Conservation (phyloP, 2,888 invertebrate genomes). For the Thelaira solivaga region DNA sequence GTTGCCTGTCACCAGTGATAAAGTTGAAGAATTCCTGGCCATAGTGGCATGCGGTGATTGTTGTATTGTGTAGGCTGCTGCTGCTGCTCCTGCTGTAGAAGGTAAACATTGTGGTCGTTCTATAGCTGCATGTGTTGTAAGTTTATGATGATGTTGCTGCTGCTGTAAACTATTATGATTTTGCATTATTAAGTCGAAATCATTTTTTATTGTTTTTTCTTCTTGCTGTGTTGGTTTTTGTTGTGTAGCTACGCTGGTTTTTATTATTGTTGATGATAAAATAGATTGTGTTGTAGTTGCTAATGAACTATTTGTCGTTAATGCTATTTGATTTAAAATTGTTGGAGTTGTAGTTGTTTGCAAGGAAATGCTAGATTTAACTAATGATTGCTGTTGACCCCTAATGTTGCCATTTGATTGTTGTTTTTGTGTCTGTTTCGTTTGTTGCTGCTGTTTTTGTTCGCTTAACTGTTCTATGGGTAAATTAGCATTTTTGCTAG, state of each 20-base stretch:
- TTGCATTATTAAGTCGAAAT: slow-evolving; percentile 48
- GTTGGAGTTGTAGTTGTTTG: slow-evolving; percentile 37
- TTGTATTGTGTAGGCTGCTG: slow-evolving; percentile 59
- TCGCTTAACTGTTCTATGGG: slow-evolving; percentile 60
- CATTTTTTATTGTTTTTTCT: slow-evolving; percentile 37
- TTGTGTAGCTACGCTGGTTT: slow-evolving; percentile 34
- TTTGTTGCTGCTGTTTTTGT: slow-evolving; percentile 46
- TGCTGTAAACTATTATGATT: slow-evolving; percentile 57
- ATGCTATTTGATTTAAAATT: slow-evolving; percentile 25
- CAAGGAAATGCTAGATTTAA: slow-evolving; percentile 39
- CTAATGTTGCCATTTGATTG: slow-evolving; percentile 54
- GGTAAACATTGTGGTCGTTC: slow-evolving; percentile 65
- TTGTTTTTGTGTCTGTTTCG: no score
- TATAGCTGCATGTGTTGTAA: slow-evolving; percentile 71
- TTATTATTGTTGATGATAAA: slow-evolving; percentile 33
- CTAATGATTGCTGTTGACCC: slow-evolving; percentile 58
- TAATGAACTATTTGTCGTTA: neutral
- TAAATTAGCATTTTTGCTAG: slow-evolving; percentile 59
- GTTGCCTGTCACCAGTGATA: slow-evolving; percentile 26
- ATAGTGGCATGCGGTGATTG: slow-evolving; percentile 70
- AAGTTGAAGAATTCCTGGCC: slow-evolving; percentile 63
- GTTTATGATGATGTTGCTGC: slow-evolving; percentile 64
- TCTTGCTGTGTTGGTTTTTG: slow-evolving; percentile 49
- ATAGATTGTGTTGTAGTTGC: neutral
- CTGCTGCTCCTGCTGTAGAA: slow-evolving; percentile 43